Percentiles rank a stretch among this genome's conserved stretches.
Conservation (phyloP, 2,797 vertebrate genomes). For the Myotis findleyi region DNA sequence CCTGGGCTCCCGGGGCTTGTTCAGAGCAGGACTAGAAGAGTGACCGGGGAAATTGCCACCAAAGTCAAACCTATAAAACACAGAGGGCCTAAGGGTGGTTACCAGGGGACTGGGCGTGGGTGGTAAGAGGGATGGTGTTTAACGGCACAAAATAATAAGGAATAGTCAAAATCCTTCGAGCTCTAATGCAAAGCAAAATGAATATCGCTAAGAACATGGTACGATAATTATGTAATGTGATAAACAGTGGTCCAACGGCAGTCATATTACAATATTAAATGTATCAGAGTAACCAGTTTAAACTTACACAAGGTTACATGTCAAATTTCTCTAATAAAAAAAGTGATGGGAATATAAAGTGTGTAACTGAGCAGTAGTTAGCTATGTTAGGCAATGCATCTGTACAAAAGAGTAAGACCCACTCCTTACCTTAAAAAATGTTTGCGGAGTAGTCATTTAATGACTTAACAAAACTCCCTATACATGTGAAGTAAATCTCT, state of each 20-base stretch:
- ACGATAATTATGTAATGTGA: neutral
- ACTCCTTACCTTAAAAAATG: neutral
- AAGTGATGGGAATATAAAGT: neutral
- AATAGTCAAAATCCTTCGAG: neutral
- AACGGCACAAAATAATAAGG: neutral
- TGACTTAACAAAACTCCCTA: neutral
- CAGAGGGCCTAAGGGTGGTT: neutral
- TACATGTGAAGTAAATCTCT: neutral
- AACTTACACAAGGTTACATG: neutral
- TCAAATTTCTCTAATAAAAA: neutral
- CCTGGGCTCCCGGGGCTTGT: neutral
- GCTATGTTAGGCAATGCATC: neutral
- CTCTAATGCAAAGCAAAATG: neutral
- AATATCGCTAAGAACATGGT: neutral
- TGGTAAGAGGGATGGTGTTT: neutral
- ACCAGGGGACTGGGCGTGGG: neutral
- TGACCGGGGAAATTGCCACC: neutral
- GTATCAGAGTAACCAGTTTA: neutral
- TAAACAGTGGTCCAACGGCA: neutral
- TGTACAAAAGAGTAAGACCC: neutral
- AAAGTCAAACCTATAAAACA: neutral
- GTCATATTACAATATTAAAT: neutral
- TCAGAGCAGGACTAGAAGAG: neutral
- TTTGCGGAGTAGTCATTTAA: neutral
- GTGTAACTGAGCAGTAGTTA: neutral